These are phyloP conservation scores for Euproctis similis DNA, from an alignment of 2,888 invertebrate genomes.

Conservation along the genomic window DNA sequence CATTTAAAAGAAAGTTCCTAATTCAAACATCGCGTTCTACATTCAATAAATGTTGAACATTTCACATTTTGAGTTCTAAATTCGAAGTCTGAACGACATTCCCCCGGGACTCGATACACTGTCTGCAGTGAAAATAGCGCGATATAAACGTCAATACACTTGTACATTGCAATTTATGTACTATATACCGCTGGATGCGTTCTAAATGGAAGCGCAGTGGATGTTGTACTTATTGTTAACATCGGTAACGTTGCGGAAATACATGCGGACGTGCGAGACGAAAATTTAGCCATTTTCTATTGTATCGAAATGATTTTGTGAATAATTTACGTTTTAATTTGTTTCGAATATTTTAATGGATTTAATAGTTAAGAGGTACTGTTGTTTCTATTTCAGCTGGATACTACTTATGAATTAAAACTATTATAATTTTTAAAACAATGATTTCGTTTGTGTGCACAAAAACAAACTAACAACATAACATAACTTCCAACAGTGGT, in stretches of 20 bases:
- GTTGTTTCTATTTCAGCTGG: too few relatives aligned
- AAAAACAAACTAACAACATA: too few relatives aligned
- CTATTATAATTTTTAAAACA: too few relatives aligned
- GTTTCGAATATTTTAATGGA: too few relatives aligned
- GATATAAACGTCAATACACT: constrained; percentile 23
- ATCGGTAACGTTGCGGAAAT: constrained; percentile 7
- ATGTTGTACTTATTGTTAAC: constrained; percentile 1
- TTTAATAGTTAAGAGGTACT: too few relatives aligned
- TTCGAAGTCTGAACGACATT: constrained; percentile 12
- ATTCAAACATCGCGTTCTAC: constrained; percentile 8
- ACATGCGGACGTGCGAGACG: too few relatives aligned
- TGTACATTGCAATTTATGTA: constrained; percentile 20
- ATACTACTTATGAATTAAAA: too few relatives aligned
- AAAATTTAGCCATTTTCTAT: too few relatives aligned
- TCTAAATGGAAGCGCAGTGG: constrained; percentile 6
- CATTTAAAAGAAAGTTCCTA: constrained; percentile 6
- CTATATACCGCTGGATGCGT: constrained; percentile 1
- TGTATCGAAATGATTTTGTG: too few relatives aligned
- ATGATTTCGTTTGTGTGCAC: too few relatives aligned
- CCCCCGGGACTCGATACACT: constrained; percentile 11
- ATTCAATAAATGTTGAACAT: constrained; percentile 21
- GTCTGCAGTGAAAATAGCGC: constrained; percentile 22
- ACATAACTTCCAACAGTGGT: too few relatives aligned
- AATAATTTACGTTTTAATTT: too few relatives aligned
- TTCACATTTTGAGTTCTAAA: constrained; percentile 13